Base-by-base conservation (phyloP, 2,113 vertebrate genomes). In the Manacus vitellinus region DNA sequence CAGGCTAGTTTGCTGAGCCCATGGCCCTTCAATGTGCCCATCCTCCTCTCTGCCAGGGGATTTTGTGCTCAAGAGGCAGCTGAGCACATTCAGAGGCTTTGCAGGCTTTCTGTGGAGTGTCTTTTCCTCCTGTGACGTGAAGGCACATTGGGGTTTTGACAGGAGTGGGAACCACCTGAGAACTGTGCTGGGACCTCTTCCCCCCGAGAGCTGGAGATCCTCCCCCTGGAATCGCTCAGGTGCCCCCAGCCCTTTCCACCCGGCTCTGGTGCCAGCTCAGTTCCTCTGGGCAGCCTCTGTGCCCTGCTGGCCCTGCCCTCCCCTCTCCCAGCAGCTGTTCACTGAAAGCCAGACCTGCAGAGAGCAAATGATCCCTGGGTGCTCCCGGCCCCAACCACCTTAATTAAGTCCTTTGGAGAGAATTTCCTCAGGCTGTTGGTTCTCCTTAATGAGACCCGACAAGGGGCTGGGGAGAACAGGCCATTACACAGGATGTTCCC, bases 31-130 rank as follows among this genome's bases (percentile, higher is more conserved):
- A 8, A 23, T 2, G 20, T 39, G 56, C 33, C 33, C 7, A 25
- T 44, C 35, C 37, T 68, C 35, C 37, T 35, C 63, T 8, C 12
- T 7, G 14, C 51, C 14, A 5, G 14, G 43, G 55, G 7, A 14
- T 21, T 44, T 33, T 2, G 0, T 23, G 22, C n/a, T 56, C 0
- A 0, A 39, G 27, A 39, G 35, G 51, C 49, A 73, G 21, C 25
- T 14, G 44, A 61, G 30, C 55, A 41, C 16, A 13, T 19, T 9
- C 10, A 68, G 43, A 78, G 33, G 16, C 10, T 30, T 30, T 67
- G 14, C 41, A 44, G 39, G 4, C 16, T 35, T 61, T 14, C 24
- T 43, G 58, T 7, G 17, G 35, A 13, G 37, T 7, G 5, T 51
- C 47, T 62, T 71, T 54, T 65, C 58, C 30, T 47, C 17, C 55